Base-by-base conservation (phyloP, 1,140 invertebrate genomes). In the Macrotrachela quadricornifera region DNA sequence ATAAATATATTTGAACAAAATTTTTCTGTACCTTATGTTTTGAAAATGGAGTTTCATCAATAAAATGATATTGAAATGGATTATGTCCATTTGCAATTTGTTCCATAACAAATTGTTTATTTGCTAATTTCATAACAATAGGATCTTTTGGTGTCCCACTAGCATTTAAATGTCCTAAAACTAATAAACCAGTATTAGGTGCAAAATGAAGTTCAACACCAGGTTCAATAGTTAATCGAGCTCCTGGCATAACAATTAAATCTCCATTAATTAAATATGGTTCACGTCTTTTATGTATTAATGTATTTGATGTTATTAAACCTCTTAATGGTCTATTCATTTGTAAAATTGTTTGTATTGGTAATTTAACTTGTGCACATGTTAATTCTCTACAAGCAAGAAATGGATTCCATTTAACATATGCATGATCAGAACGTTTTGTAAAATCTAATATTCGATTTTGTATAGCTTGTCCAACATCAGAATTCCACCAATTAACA, bases 141-240 rank as follows among this genome's bases (percentile, higher is more conserved):
- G 88, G 85, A 61, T 77, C 75, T 80, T 80, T 79, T 50, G 75
- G 73, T 38, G 77, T 76, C 0, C 92, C 94, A 51, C 78, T 68
- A 3, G 87, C 90, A 55, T 79, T 75, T n/a, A 99, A 68, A 1
- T 80, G 80, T 0, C 94, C 94, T 49, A 97, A 72, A 8, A 95
- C 90, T 11, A 99, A 71, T 56, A 99, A 90, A 0, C 92, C 90
- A 57, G 99, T 85, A 72, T 90, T 92, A 3, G 91, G 87, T 46
- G 80, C 80, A 68, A 99, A 94, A 70, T 94, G 85, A 63, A 99
- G 73, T 3, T 80, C 76, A 1, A 92, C 88, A 9, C 88, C 90
- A 6, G 87, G 80, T 53, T 79, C 77, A 54, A 99, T 86, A 0
- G 77, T 80, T 3, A 99, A 67, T 3, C 80, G 86, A 0, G 77